A percentile compares a stretch with the other conserved stretches of the same genome.
These are phyloP conservation scores for Lophotriccus pileatus DNA, from an alignment of 2,797 vertebrate genomes.

Conservation along the genomic window DNA sequence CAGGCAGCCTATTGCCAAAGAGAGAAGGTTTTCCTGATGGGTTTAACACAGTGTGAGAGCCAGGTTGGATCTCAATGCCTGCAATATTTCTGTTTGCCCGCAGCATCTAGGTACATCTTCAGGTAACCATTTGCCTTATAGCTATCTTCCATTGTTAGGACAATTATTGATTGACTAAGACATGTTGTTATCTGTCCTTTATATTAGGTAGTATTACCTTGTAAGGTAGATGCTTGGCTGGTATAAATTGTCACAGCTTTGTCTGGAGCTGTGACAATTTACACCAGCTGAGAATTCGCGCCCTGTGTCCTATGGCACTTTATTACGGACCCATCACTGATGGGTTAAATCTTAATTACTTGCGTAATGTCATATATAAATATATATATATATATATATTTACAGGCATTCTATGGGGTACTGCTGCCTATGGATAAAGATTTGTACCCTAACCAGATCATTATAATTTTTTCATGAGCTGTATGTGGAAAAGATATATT, in stretches of 20 bases:
- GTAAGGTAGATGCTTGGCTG: constrained; percentile 60
- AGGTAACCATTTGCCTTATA: constrained; percentile 97
- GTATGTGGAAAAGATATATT: constrained; percentile 76
- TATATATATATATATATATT: constrained; percentile 75
- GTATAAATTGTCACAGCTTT: constrained; percentile 38
- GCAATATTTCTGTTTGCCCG: constrained; percentile 84
- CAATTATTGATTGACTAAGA: constrained; percentile 79
- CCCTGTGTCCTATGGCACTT: constrained; percentile 91
- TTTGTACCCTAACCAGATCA: constrained; percentile 89
- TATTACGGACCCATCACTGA: constrained; percentile 89
- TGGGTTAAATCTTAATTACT: constrained; percentile 96
- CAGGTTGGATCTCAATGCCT: constrained; percentile 81
- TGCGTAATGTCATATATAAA: constrained; percentile 89
- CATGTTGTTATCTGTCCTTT: constrained; percentile 82
- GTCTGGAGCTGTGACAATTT: constrained; percentile 39
- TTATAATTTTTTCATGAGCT: constrained; percentile 82
- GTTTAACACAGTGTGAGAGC: constrained; percentile 73
- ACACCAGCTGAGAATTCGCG: constrained; percentile 47
- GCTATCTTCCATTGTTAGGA: constrained; percentile 85
- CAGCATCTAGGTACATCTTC: constrained; percentile 87
- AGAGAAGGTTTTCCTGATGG: constrained; percentile 68
- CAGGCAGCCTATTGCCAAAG: constrained; percentile 85
- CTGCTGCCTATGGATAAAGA: constrained; percentile 96
- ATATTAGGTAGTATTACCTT: constrained; percentile 82
- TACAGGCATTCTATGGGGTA: constrained; percentile 88